Conservation (phyloP, 1,140 invertebrate genomes). For the Halesus radiatus region DNA sequence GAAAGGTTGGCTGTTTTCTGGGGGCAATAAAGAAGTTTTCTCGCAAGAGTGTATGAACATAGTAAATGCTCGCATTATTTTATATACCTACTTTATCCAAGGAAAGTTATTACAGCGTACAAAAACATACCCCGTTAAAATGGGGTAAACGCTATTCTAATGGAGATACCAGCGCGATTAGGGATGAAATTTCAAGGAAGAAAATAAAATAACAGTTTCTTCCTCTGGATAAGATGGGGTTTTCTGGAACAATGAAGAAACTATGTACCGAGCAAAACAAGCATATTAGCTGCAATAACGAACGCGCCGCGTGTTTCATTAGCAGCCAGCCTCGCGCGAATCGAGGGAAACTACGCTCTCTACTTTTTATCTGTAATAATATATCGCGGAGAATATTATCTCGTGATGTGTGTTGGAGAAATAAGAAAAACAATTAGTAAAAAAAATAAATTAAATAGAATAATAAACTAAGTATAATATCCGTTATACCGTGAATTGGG, state of each 20-base stretch:
- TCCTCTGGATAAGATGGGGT: background rate
- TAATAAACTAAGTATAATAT: too few relatives aligned
- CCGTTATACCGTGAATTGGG: too few relatives aligned
- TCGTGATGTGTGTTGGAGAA: too few relatives aligned
- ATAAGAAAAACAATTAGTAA: too few relatives aligned
- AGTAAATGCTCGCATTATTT: background rate
- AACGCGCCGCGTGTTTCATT: constrained; percentile 32
- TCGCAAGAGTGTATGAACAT: too few relatives aligned
- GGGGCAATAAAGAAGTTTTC: too few relatives aligned
- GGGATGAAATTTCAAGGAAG: constrained; percentile 12
- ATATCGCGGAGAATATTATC: too few relatives aligned
- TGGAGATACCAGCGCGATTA: constrained; percentile 33
- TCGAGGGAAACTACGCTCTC: too few relatives aligned
- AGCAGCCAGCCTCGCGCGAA: background rate
- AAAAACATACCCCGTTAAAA: constrained; percentile 1
- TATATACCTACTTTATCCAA: background rate
- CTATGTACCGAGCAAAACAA: constrained; percentile 21
- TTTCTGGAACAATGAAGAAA: constrained; percentile 30
- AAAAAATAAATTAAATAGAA: too few relatives aligned
- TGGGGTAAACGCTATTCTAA: constrained; percentile 26
- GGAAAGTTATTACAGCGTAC: background rate
- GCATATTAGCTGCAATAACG: constrained; percentile 29
- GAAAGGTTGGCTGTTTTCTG: too few relatives aligned
- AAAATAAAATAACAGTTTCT: constrained; percentile 22
- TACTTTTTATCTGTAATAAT: too few relatives aligned